Evolutionary conservation across 2,797 vertebrate species (phyloP), one percentile per base, ranked within the genome.

Genomic region (Hipposideros larvatus): DNA sequence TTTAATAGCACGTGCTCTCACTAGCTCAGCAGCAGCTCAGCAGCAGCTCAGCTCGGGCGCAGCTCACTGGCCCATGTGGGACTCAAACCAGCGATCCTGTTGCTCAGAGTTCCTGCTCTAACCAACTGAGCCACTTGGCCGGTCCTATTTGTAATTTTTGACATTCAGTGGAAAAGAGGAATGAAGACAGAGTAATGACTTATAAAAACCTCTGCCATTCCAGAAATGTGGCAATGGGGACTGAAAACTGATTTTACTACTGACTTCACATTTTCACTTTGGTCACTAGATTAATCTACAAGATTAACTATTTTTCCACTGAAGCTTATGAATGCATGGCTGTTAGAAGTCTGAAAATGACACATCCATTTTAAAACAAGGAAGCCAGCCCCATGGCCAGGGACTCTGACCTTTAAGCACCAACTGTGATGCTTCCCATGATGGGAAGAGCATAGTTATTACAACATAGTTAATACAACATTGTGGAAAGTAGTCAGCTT

Each of bases 401-500:
- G 28, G 16, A 82, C 75, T 87, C 22, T 5, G 57, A 74, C 85
- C 95, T 95, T 90, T 77, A 93, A 88, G 92, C 63, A 46, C 34
- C 68, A 77, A 16, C 55, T 78, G 92, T 80, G 78, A 55, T 48
- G 11, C 93, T 65, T 48, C 92, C 26, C 21, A 2, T 26, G 46
- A 57, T 88, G 41, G 68, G 61, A 85, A 82, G 48, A 79, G 6
- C 26, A 2, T 6, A 68, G 82, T 71, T 53, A 43, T 43, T 43
- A 43, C 43, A 43, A 43, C 43, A 43, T 43, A 43, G 9, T 43
- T 43, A 43, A 43, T 43, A 55, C 24, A 74, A 61, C 68, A 2
- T 16, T 55, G 16, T 63, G 43, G 97, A 95, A 96, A 94, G 88
- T 11, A 79, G 94, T 95, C 94, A 96, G 63, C 94, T 96, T 2